Percentiles rank a stretch among this genome's conserved stretches.
These are phyloP conservation scores for Teleiodes luculella DNA, from an alignment of 2,888 invertebrate species.

Conservation along the genomic window DNA sequence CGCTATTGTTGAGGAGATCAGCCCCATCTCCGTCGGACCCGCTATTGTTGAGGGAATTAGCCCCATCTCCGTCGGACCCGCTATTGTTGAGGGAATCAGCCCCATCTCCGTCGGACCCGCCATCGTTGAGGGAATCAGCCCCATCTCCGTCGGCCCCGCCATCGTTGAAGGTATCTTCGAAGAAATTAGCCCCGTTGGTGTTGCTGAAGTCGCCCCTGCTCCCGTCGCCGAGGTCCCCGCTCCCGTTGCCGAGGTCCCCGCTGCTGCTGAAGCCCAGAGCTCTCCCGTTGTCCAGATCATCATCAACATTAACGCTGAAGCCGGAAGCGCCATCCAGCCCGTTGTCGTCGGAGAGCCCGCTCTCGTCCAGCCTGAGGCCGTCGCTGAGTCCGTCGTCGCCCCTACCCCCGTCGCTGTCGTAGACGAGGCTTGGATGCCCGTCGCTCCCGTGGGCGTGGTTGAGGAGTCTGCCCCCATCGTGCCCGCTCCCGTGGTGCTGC, in stretches of 20 bases:
- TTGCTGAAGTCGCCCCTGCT: not conserved
- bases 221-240: slow-evolving; percentile 8
- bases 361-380: slow-evolving; percentile 9
- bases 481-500: slow-evolving; percentile 4
- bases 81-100: slow-evolving; percentile 17
- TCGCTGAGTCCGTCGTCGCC: not conserved
- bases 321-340: not conserved
- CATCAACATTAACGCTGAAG: slow-evolving; percentile 16
- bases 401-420: slow-evolving; percentile 11
- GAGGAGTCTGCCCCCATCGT: not conserved
- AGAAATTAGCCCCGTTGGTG: slow-evolving; percentile 7
- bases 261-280: slow-evolving; percentile 9
- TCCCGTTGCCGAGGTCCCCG: slow-evolving; percentile 15
- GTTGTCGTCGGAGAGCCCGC: slow-evolving; percentile 13
- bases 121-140: slow-evolving; percentile 14
- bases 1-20: slow-evolving; percentile 1
- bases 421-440: not conserved
- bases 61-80: slow-evolving; percentile 11
- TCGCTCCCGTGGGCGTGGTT: slow-evolving; percentile 10
- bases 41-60: not conserved
- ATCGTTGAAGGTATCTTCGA: slow-evolving; percentile 18
- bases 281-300: slow-evolving; percentile 19
- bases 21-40: slow-evolving; percentile 3
- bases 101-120: slow-evolving; percentile 19
- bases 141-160: not conserved